Percentiles rank a stretch among this genome's conserved stretches.
Evolutionary conservation across 2,888 invertebrate genomes (phyloP).

Genomic region (Diogma glabrata): DNA sequence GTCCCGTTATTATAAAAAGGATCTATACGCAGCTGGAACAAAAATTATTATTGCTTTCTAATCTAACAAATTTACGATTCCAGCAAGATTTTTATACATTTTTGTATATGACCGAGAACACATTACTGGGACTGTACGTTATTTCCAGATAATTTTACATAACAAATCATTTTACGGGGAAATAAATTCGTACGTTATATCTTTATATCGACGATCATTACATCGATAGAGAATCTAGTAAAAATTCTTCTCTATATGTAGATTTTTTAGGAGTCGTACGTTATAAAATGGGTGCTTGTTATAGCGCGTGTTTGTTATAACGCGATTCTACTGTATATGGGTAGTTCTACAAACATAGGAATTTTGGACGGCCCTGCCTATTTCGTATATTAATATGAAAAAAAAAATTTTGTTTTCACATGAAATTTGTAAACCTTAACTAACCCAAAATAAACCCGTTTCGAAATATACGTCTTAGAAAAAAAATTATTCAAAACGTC

Average conservation of each 20-base stretch:
- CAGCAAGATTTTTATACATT: background rate
- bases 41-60: background rate
- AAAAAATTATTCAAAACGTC: too few relatives aligned
- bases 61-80: background rate
- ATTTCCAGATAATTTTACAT: too few relatives aligned
- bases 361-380: too few relatives aligned
- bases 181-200: background rate
- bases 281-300: background rate
- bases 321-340: too few relatives aligned
- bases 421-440: too few relatives aligned
- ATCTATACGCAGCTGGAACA: background rate
- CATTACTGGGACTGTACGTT: background rate
- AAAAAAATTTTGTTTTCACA: too few relatives aligned
- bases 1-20: background rate
- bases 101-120: background rate
- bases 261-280: background rate
- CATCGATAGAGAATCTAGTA: background rate
- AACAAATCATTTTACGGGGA: background rate
- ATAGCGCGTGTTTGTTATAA: background rate
- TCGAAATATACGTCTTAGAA: too few relatives aligned
- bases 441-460: too few relatives aligned
- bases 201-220: background rate
- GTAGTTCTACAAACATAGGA: too few relatives aligned
- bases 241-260: background rate
- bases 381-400: too few relatives aligned